These are phyloP conservation scores for Drosophila recens DNA, from an alignment of 2,888 invertebrate species.

Conservation along the genomic window DNA sequence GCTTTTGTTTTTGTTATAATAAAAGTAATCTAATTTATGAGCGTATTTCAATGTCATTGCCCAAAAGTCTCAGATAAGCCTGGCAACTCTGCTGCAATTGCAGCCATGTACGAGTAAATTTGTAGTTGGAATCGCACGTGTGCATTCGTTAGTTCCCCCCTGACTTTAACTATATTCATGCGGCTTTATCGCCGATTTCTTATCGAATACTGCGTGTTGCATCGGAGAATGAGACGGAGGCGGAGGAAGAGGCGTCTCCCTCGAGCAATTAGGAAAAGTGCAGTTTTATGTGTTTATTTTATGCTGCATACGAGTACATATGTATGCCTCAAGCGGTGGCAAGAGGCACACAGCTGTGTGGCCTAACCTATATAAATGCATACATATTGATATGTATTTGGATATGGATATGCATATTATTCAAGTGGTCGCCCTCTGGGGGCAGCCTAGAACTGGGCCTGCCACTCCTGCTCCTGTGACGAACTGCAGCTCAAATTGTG, in stretches of 20 bases:
- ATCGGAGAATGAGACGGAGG: constrained; percentile 1
- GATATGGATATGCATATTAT: constrained; percentile 25
- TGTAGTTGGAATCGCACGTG: constrained; percentile 30
- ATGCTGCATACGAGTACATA: constrained; percentile 33
- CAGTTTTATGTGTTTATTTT: constrained; percentile 81
- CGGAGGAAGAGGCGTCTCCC: constrained; percentile 38
- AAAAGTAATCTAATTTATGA: constrained; percentile 3
- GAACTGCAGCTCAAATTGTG: constrained; percentile 75
- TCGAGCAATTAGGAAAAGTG: constrained; percentile 78
- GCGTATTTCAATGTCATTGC: constrained; percentile 9
- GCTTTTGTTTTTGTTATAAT: neutral
- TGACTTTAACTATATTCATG: constrained; percentile 52
- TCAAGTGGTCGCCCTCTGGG: constrained; percentile 57
- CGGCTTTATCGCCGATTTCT: constrained; percentile 65
- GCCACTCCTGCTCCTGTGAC: constrained; percentile 58
- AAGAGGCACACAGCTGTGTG: constrained; percentile 65
- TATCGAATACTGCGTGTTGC: constrained; percentile 51
- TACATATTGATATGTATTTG: constrained; percentile 39
- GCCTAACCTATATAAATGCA: constrained; percentile 76
- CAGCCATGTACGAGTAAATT: constrained; percentile 1
- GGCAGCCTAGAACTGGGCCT: constrained; percentile 22
- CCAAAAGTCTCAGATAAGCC: constrained; percentile 5
- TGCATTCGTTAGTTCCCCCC: constrained; percentile 28
- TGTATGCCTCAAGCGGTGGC: constrained; percentile 33
- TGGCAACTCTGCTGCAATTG: constrained; percentile 29